These are phyloP conservation scores for Macropis europaea DNA, from an alignment of 2,888 invertebrate species.

Conservation along the genomic window DNA sequence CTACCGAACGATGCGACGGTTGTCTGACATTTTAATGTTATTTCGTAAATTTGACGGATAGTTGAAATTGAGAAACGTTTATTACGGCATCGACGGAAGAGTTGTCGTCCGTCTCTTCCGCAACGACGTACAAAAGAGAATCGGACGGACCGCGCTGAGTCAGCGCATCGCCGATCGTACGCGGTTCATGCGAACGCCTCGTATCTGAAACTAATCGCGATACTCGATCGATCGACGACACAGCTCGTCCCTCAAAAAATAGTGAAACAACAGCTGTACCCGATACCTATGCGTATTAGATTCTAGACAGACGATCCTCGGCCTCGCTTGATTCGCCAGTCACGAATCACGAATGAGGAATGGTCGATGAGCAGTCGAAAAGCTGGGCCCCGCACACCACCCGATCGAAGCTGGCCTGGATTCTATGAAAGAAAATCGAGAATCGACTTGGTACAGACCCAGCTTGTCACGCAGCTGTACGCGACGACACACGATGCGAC, in stretches of 20 bases:
- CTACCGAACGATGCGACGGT: neutral
- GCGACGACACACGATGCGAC: slow-evolving; percentile 26
- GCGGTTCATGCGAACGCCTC: slow-evolving; percentile 39
- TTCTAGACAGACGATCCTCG: slow-evolving; percentile 18
- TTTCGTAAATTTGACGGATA: too few species aligned
- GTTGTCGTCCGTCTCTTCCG: neutral
- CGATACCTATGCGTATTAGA: slow-evolving; percentile 17
- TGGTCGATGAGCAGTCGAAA: too few species aligned
- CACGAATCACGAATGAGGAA: too few species aligned
- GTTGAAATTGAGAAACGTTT: too few species aligned
- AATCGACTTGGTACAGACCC: neutral
- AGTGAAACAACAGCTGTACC: slow-evolving; percentile 30
- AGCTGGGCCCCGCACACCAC: too few species aligned
- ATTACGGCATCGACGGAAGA: too few species aligned
- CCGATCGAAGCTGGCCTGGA: neutral
- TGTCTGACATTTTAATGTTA: neutral
- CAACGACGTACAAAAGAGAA: slow-evolving; percentile 6
- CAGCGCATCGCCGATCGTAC: slow-evolving; percentile 11
- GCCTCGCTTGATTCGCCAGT: too few species aligned
- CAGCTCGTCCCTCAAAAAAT: slow-evolving; percentile 37
- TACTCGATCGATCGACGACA: slow-evolving; percentile 44
- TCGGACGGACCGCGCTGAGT: slow-evolving; percentile 22
- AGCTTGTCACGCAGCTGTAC: slow-evolving; percentile 34
- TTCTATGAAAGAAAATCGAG: neutral
- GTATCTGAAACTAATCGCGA: slow-evolving; percentile 31